Base-by-base conservation (phyloP, 2,888 invertebrate species). In the Byasa hedistus region DNA sequence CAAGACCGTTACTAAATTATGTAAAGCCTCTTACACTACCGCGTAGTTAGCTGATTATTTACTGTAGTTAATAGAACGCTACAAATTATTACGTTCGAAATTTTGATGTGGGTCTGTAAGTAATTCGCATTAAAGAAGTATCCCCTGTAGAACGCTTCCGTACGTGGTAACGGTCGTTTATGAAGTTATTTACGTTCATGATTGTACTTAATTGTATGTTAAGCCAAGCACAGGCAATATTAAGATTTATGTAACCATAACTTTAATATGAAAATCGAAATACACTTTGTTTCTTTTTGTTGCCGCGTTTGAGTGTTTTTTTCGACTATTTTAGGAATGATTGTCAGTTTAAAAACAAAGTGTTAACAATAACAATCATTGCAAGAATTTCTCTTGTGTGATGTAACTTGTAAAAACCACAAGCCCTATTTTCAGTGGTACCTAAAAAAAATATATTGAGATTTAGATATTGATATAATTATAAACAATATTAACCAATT, bases 111-210 rank as follows among this genome's bases (percentile, higher is more conserved):
- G 66, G 63, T 66, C 39, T 39, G 12, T 39, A 48, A 32, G 66
- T 15, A 39, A 19, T 54, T 52, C 57, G 66, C 32, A 27, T 60
- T 59, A 56, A 22, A 55, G 58, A 56, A 59, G 61, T 57, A 61
- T 58, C 59, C 63, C 59, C 63, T 59, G 63, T 59, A 22, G 63
- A 63, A 59, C 62, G 55, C 66, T 63, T 66, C 66, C 66, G 66
- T 48, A 44, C 55, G 23, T 27, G 36, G 55, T 63, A 63, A 66
- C 55, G 62, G 54, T 63, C 58, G 59, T 63, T 59, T 58, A 62
- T 55, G 62, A 58, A 54, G 62, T 66, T 66, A 62, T 66, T 66
- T 66, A 63, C 48, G 55, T 48, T 66, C 59, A 58, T 48, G 63
- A 59, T 62, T 48, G 63, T 59, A 59, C 59, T 55, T 66, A 61